Evolutionary conservation across 35 echinoderm and acorn worm genomes (phyloP), one percentile per base, ranked within the genome.

Genomic region (Diadema setosum): DNA sequence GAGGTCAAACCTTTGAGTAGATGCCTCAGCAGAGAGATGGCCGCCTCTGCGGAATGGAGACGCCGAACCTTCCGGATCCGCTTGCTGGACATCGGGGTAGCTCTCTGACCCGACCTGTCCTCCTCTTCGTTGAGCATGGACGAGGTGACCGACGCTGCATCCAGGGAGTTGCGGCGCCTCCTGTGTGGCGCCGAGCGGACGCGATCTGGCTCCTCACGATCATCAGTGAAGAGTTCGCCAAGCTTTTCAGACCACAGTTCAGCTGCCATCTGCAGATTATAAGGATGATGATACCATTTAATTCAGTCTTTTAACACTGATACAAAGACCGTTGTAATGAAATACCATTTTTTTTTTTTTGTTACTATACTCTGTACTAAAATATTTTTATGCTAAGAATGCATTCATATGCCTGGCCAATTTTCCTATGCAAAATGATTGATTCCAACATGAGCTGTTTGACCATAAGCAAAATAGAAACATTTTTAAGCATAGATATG

Each of bases 211-310:
- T 81, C 33, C 4, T 56, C 46, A 7, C 60, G 39, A 48, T 58
- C 41, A 9, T 61, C 63, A 34, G 59, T 41, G 41, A 93, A 93
- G 23, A 97, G 64, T 25, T 93, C 74, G 27, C 87, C 87, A 7
- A 97, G 50, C 31, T 82, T 84, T 43, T 91, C 60, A 14, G 75
- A 60, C 95, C 95, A 97, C 42, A 97, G 60, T 42, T 85, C 39
- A 36, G 95, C 91, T 58, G 95, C 95, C 69, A 58, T 59, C 95
- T 97, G 73, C 29, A 92, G 84, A 26, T n/a, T n/a, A n/a, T n/a
- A n/a, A n/a, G n/a, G n/a, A n/a, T n/a, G n/a, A n/a, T n/a, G n/a
- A n/a, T n/a, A n/a, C n/a, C n/a, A n/a, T n/a, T n/a, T n/a, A n/a
- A n/a, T n/a, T n/a, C n/a, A n/a, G n/a, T n/a, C n/a, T n/a, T n/a